phyloP scores from a whole-genome alignment of 2,113 vertebrate species.

The Xenus cinereus region DNA sequence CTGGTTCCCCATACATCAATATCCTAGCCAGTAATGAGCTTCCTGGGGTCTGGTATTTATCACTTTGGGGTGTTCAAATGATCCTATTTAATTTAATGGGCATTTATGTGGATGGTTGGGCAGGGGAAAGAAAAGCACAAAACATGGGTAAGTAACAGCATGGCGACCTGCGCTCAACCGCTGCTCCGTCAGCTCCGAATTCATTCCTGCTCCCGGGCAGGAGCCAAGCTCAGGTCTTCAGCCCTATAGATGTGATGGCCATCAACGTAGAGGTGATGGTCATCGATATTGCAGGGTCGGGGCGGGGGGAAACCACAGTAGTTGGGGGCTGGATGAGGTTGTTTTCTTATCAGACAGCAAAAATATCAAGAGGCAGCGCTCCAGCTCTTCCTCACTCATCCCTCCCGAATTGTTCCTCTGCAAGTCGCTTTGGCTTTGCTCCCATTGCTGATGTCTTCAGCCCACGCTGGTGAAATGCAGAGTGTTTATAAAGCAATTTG shows the following conservation, averaged over 20 bases:
- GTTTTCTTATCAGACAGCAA: not conserved
- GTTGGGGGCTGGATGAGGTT: not conserved
- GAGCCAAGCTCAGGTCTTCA: not conserved
- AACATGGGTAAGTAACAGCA: not conserved
- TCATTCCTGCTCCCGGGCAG: not conserved
- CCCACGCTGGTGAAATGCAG: conserved; percentile 31
- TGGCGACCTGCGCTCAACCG: accelerated
- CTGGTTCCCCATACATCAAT: conserved; percentile 25
- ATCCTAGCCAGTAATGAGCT: not conserved
- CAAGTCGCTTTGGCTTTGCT: conserved; percentile 23
- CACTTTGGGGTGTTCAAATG: not conserved
- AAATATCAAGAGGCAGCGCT: not conserved
- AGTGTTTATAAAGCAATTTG: conserved; percentile 66
- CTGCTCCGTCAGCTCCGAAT: accelerated
- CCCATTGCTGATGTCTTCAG: conserved; percentile 41
- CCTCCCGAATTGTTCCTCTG: not conserved
- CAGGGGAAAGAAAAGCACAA: not conserved
- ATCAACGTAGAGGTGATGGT: not conserved
- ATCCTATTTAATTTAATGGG: not conserved
- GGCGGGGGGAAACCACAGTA: accelerated
- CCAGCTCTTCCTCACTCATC: conserved; percentile 7
- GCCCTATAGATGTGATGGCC: not conserved
- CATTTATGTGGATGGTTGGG: not conserved
- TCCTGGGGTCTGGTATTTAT: not conserved
- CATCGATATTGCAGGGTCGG: not conserved